Conservation (phyloP, 35 echinoderm and acorn worm species). For the Anneissia japonica region DNA sequence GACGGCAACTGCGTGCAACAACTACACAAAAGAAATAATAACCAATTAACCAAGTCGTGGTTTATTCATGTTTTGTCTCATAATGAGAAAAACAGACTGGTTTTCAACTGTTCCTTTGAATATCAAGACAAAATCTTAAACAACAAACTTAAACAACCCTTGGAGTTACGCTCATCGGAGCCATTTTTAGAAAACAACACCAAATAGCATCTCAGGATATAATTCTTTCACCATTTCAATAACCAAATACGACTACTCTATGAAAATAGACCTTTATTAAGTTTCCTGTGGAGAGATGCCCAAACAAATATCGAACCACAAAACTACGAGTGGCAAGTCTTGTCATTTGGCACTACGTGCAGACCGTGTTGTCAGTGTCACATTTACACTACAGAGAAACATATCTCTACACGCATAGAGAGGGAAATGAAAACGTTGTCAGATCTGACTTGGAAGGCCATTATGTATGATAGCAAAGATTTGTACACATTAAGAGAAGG, state of each 20-base stretch:
- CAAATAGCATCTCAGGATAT: background rate
- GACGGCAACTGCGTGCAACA: background rate
- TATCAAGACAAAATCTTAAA: background rate
- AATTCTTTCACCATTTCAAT: background rate
- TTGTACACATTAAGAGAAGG: no score
- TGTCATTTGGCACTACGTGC: background rate
- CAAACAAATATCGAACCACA: background rate
- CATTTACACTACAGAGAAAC: background rate
- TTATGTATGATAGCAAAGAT: no score
- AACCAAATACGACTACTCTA: background rate
- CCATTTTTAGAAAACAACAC: background rate
- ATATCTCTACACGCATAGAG: no score
- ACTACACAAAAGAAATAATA: background rate
- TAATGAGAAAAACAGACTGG: conserved; percentile 1
- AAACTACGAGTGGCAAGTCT: background rate
- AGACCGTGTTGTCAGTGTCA: background rate
- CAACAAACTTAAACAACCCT: background rate
- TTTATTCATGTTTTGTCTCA: background rate
- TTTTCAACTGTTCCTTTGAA: conserved; percentile 18
- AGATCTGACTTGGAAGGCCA: no score
- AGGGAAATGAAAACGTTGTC: no score
- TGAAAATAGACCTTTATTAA: no score
- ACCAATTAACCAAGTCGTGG: background rate
- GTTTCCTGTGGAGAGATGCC: background rate
- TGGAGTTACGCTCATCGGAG: background rate